phyloP scores from a whole-genome alignment of 2,797 vertebrate genomes.

The Mus spretus region DNA sequence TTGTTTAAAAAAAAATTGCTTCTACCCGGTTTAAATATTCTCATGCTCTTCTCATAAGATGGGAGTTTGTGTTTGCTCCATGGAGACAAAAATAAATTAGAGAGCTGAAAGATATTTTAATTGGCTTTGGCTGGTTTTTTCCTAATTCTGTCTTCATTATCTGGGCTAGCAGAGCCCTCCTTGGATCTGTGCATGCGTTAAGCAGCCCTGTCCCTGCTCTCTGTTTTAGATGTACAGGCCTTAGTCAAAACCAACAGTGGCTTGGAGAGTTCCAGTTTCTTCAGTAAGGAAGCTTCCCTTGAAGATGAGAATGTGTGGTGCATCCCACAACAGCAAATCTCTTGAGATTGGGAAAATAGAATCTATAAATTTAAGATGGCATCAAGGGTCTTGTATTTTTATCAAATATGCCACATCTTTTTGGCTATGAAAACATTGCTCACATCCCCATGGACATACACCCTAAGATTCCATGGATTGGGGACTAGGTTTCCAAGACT shows the following conservation, averaged over 20 bases:
- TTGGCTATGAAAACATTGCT: not conserved
- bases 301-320: not conserved
- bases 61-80: not conserved
- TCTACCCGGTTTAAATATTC: not conserved
- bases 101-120: not conserved
- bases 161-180: not conserved
- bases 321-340: not conserved
- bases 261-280: not conserved
- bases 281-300: not conserved
- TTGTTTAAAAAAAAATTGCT: not conserved
- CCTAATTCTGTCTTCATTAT: not conserved
- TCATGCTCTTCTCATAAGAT: not conserved
- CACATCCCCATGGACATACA: not conserved
- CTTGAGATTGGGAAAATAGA: slow-evolving; percentile 7
- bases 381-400: not conserved
- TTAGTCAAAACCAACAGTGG: not conserved
- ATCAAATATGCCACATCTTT: not conserved
- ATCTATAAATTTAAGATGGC: slow-evolving; percentile 12
- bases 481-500: not conserved
- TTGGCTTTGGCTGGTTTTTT: slow-evolving; percentile 11
- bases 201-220: not conserved
- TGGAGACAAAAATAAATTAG: slow-evolving; percentile 31
- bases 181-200: not conserved
- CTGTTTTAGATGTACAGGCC: not conserved
- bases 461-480: not conserved